Evolutionary conservation across 2,797 vertebrate genomes (phyloP), one percentile per base, ranked within the genome.

Genomic region (Aphelocoma californica): DNA sequence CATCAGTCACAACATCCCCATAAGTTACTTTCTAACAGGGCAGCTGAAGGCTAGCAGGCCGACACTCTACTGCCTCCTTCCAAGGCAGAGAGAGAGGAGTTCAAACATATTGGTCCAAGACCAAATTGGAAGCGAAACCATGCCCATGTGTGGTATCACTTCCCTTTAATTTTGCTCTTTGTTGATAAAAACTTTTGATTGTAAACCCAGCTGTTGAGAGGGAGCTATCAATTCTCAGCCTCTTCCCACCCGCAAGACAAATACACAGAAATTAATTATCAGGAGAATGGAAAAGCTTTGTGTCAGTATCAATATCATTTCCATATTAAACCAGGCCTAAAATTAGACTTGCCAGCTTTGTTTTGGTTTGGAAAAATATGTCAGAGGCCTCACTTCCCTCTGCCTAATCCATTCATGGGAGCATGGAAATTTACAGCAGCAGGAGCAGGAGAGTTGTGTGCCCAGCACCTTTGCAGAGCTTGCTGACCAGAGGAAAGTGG

Each of bases 321-420:
- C 95, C 74, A 57, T 90, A 86, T 51, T 92, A 93, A 96, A 53
- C 71, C 83, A 84, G 86, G 92, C 70, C 91, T 96, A 95, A 95
- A 95, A 95, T 94, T 90, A 94, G 72, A 81, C 66, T 83, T 66
- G 81, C 86, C 85, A 74, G 74, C 60, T 96, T 93, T 93, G 80
- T 93, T 95, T 93, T 80, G 81, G 51, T 90, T 92, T 84, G 83
- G 88, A 87, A 90, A 92, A 91, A 47, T 58, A 92, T 17, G 67
- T 93, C 70, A 93, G 62, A 80, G 91, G 82, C 91, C 93, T 87
- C 23, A 40, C 38, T 94, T 93, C 48, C 69, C 73, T 81, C 38
- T 34, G 47, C 62, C 75, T 95, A 86, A 81, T 88, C 74, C 72
- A 47, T 64, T 90, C 84, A 85, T 2, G 4, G 72, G 47, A 89